Evolutionary conservation across 2,888 invertebrate species (phyloP), one percentile per base, ranked within the genome.

Genomic region (Aquatica leii): DNA sequence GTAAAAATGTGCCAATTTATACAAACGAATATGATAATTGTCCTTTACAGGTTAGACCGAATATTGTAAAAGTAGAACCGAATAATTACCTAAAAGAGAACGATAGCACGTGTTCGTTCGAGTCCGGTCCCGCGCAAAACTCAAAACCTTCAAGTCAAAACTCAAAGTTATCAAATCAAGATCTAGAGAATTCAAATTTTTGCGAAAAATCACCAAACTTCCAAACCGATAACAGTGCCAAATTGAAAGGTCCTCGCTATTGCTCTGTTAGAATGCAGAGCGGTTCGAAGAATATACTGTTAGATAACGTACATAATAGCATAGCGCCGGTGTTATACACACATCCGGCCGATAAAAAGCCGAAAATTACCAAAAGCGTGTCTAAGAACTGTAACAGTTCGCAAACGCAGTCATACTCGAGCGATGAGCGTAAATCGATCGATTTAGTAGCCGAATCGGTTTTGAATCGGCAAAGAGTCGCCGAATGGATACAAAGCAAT

Each of bases 201-300:
- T 74, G 75, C 53, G 71, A 72, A 50, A 68, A 72, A 64, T 65
- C 71, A 41, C 69, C 65, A 6, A 67, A 61, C 53, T 71, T 68
- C 53, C 75, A 76, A n/a, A n/a, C n/a, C n/a, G n/a, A n/a, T n/a
- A 74, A 75, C 46, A 71, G 73, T 71, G 71, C 71, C 72, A 73
- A 74, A 41, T 50, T 60, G 3, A 77, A 73, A 71, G 92, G 92
- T 0, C 91, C 93, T 1, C 84, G 92, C 66, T 88, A 91, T 72
- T 93, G 92, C 74, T 90, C 92, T 54, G 85, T 93, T 75, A 85
- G 91, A 35, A 85, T 92, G 73, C 92, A 92, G 74, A 89, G 89
- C 4, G 92, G 91, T 4, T 90, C 91, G 9, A 92, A 90, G 76
- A 93, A 93, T 77, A 91, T 93, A 73, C 82, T 93, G 3, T 82